Conservation (phyloP, 2,797 vertebrate genomes). For the Loriculus beryllinus region DNA sequence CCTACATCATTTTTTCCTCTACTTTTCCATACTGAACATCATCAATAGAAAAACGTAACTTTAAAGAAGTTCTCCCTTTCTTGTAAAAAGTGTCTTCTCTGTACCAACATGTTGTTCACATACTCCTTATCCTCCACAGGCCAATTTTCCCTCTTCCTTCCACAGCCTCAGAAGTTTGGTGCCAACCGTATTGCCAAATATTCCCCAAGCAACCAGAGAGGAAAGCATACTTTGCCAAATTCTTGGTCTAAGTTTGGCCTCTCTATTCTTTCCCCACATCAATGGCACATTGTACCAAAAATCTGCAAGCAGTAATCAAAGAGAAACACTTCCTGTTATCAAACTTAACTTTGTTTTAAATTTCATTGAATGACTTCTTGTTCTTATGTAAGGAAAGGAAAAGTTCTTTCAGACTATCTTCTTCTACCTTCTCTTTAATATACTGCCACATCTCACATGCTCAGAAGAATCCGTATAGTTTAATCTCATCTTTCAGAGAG, state of each 20-base stretch:
- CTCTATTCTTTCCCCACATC: background rate
- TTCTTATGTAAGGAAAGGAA: background rate
- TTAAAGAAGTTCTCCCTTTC: background rate
- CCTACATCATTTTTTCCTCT: background rate
- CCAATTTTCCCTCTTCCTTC: constrained; percentile 8
- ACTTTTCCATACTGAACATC: background rate
- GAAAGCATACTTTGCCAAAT: background rate
- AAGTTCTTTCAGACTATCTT: background rate
- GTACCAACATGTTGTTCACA: background rate
- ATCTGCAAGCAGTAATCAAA: background rate
- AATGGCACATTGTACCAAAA: background rate
- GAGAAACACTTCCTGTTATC: constrained; percentile 16
- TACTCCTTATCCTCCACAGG: background rate
- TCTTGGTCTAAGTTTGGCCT: background rate
- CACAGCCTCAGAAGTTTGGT: background rate
- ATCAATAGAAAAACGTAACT: background rate
- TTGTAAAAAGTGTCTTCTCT: background rate
- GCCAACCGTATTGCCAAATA: background rate
- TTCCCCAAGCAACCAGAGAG: background rate
- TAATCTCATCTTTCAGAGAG: background rate
- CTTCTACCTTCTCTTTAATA: background rate
- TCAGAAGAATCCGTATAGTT: background rate
- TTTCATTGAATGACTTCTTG: background rate
- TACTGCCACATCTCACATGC: background rate
- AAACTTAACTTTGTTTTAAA: background rate